Conservation (phyloP, 1,140 invertebrate genomes). For the Drosophila rhopaloa region DNA sequence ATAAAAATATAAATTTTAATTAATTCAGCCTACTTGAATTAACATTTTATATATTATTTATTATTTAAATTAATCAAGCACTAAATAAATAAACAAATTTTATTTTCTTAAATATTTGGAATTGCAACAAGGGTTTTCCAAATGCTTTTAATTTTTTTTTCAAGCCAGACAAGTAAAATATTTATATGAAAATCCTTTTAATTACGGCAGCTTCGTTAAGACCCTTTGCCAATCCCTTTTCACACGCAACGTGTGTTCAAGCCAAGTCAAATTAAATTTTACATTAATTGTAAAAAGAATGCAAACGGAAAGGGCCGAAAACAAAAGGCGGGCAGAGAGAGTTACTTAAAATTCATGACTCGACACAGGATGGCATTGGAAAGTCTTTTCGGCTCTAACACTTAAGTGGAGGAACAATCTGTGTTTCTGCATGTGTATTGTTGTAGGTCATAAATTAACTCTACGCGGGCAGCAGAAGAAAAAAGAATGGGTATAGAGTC, state of each 20-base stretch:
- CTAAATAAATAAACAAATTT: too few relatives aligned
- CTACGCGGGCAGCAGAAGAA: conserved; percentile 44
- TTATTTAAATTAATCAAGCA: too few relatives aligned
- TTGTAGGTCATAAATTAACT: conserved; percentile 75
- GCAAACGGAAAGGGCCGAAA: conserved; percentile 30
- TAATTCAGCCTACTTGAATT: too few relatives aligned
- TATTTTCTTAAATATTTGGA: neutral
- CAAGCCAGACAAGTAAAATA: conserved; percentile 29
- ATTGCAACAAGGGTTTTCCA: neutral
- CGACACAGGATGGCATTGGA: conserved; percentile 48
- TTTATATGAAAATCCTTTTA: conserved; percentile 43
- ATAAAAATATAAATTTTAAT: too few relatives aligned
- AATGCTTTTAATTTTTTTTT: conserved; percentile 17
- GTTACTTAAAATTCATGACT: conserved; percentile 78
- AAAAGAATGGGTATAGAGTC: conserved; percentile 22
- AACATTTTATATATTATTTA: too few relatives aligned
- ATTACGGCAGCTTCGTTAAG: conserved; percentile 25
- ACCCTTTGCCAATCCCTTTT: conserved; percentile 36
- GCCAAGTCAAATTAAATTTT: conserved; percentile 58
- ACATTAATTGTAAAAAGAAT: conserved; percentile 56
- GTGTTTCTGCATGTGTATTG: conserved; percentile 32
- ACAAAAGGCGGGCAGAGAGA: conserved; percentile 20
- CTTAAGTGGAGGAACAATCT: conserved; percentile 66
- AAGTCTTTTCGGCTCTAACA: conserved; percentile 57
- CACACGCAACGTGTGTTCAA: conserved; percentile 49